phyloP scores from a whole-genome alignment of 2,113 vertebrate genomes.

The Cyprinus carpio region DNA sequence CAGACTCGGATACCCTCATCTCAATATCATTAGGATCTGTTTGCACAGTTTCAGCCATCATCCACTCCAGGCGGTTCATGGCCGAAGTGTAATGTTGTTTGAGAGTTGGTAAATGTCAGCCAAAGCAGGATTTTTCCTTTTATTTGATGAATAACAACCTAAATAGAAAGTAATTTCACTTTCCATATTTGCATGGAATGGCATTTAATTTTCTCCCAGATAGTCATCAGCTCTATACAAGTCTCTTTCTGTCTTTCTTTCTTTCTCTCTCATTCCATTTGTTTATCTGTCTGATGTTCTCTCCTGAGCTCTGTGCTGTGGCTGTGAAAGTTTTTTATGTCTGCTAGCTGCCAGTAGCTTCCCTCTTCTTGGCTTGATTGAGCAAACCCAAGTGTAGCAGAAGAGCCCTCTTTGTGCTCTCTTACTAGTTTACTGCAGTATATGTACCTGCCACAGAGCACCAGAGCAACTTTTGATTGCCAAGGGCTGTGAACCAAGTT shows the following conservation, averaged over 20 bases:
- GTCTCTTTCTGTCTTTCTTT: constrained; percentile 49
- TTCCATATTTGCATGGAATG: background rate
- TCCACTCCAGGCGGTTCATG: background rate
- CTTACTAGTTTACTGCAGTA: background rate
- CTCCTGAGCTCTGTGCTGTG: constrained; percentile 44
- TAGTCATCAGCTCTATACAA: constrained; percentile 38
- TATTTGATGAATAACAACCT: background rate
- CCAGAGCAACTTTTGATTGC: constrained; percentile 3
- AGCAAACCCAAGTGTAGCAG: constrained; percentile 34
- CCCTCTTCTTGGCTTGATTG: constrained; percentile 41
- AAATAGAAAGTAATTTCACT: background rate
- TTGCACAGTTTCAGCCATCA: background rate
- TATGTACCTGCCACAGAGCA: constrained; percentile 1
- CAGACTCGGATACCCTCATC: constrained; percentile 50
- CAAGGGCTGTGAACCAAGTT: constrained; percentile 14
- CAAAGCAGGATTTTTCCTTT: background rate
- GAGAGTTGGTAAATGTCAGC: constrained; percentile 12
- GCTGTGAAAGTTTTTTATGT: constrained; percentile 66
- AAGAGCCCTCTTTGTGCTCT: constrained; percentile 30
- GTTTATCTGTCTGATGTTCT: constrained; percentile 27
- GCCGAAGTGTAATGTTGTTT: background rate
- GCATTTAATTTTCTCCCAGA: background rate
- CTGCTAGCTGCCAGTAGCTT: constrained; percentile 32
- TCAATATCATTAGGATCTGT: background rate
- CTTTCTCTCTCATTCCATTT: constrained; percentile 49